Evolutionary conservation across 2,888 invertebrate species (phyloP).

Genomic region (Netelia virgata): DNA sequence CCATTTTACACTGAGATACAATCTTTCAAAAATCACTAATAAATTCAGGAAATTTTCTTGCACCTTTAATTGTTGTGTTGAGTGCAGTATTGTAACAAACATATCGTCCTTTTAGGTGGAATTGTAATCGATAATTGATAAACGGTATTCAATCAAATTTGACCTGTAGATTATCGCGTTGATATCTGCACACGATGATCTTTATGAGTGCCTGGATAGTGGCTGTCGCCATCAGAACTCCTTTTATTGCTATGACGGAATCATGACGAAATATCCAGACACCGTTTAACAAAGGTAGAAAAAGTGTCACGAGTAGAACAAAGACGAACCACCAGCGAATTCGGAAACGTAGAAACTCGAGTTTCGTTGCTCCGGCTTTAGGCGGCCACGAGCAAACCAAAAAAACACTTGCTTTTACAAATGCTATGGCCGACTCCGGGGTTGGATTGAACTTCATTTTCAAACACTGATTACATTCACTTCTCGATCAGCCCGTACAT

Average conservation of each 20-base stretch:
- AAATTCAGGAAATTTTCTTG: too few species aligned
- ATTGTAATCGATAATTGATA: not conserved
- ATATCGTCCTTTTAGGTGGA: too few species aligned
- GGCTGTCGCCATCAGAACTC: constrained; percentile 74
- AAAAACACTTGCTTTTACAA: constrained; percentile 64
- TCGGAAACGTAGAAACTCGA: constrained; percentile 67
- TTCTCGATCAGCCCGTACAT: not conserved
- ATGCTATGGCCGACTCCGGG: constrained; percentile 57
- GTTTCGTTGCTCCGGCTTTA: constrained; percentile 36
- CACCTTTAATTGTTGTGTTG: too few species aligned
- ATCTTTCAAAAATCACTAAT: too few species aligned
- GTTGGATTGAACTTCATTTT: constrained; percentile 54
- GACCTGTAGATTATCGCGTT: constrained; percentile 74
- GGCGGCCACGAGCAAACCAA: constrained; percentile 74
- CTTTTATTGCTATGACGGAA: constrained; percentile 70
- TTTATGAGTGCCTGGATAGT: constrained; percentile 74
- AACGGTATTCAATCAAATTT: not conserved
- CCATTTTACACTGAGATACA: too few species aligned
- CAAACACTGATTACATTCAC: not conserved
- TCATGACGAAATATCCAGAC: constrained; percentile 72
- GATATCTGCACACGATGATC: constrained; percentile 72
- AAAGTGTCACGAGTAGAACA: constrained; percentile 60
- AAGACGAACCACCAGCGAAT: constrained; percentile 73
- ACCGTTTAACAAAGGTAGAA: constrained; percentile 73
- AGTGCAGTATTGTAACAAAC: too few species aligned